Evolutionary conservation across 1,140 invertebrate genomes (phyloP).

Genomic region (Leptinotarsa lineolata): DNA sequence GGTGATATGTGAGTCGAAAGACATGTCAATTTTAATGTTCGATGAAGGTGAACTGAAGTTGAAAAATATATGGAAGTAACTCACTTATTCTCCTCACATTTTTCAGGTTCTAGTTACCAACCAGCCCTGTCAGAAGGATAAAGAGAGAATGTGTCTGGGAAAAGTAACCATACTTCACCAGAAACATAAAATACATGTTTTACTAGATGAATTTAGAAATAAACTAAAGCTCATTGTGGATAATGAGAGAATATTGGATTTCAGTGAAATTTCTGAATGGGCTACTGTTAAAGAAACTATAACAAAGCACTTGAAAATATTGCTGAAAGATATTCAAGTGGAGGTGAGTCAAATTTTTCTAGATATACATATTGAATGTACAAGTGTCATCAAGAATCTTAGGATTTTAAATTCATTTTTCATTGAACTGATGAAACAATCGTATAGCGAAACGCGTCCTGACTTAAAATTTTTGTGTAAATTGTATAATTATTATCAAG

Average conservation of each 20-base stretch:
- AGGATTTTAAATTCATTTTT: too few relatives aligned
- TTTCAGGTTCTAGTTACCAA: slow-evolving; percentile 66
- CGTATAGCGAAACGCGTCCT: too few relatives aligned
- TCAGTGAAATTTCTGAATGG: slow-evolving; percentile 55
- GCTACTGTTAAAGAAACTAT: slow-evolving; percentile 52
- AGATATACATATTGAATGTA: too few relatives aligned
- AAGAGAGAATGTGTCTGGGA: slow-evolving; percentile 62
- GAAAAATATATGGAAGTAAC: not conserved
- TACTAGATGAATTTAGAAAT: slow-evolving; percentile 40
- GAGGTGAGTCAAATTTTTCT: slow-evolving; percentile 43
- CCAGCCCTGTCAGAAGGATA: slow-evolving; percentile 60
- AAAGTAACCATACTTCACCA: slow-evolving; percentile 68
- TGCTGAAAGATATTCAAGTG: slow-evolving; percentile 56
- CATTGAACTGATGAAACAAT: too few relatives aligned
- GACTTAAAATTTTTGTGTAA: too few relatives aligned
- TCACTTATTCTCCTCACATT: not conserved
- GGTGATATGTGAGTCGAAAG: too few relatives aligned
- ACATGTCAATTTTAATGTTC: too few relatives aligned
- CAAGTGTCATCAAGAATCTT: too few relatives aligned
- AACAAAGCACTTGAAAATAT: slow-evolving; percentile 55
- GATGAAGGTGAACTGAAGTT: too few relatives aligned
- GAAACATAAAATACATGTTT: slow-evolving; percentile 59
- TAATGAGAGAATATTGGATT: slow-evolving; percentile 47
- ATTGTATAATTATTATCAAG: too few relatives aligned
- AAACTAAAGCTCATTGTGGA: slow-evolving; percentile 54